Base-by-base conservation (phyloP, 92 coral and sea anemone species). In the Ricordea florida region DNA sequence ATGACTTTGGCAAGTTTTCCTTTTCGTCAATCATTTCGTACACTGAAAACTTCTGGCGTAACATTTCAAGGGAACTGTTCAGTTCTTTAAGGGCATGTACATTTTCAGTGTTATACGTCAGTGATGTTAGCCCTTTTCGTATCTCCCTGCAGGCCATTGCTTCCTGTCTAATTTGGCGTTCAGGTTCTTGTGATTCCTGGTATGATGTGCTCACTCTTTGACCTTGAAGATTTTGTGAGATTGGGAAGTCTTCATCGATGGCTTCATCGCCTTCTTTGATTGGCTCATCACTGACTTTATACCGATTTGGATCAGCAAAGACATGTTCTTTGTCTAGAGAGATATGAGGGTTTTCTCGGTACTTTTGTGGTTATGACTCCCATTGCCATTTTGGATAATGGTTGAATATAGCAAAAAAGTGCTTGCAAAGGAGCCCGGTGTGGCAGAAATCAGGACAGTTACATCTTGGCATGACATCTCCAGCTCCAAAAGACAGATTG, bases 381-480 rank as follows among this genome's bases (percentile, higher is more conserved):
- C 77, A 78, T 27, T 67, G 76, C 84, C 84, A 78, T 42, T 67
- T 21, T 24, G 76, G 84, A 29, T 33, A 71, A 14, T 71, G 35
- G n/a, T 17, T 56, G 24, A 78, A 56, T 18, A 60, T 38, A 2
- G 80, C 80, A 71, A 71, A 60, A 42, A 75, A 62, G 30, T 75
- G 82, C 62, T 75, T 75, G 47, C 82, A 75, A 6, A 72, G 82
- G 25, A 75, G 47, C n/a, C 25, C 24, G 16, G 22, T 38, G 1
- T 7, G 24, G 9, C 42, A 6, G 72, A 70, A 75, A 26, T 44
- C 57, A 7, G 16, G 33, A 26, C 82, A 75, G 21, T 13, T 20
- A n/a, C 72, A 75, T 6, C 7, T 5, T 24, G 73, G 73, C 72
- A 33, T 46, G 21, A 23, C 9, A 28, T 75, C 33, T 27, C 32